Evolutionary conservation across 2,113 vertebrate species (phyloP), one percentile per base, ranked within the genome.

Genomic region (Coptodon bakossiorum): DNA sequence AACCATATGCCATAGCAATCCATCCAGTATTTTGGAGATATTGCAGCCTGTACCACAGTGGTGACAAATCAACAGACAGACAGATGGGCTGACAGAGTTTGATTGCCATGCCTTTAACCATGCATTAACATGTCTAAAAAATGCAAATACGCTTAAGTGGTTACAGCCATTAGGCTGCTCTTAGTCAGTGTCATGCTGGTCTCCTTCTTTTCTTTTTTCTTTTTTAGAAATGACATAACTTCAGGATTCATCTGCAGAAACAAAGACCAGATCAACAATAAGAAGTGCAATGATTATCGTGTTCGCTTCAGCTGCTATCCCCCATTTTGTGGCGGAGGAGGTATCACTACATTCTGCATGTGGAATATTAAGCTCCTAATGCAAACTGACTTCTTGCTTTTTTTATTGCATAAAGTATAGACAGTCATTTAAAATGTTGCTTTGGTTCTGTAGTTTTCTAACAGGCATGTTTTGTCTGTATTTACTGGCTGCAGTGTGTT

Each of bases 221-320:
- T 78, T 85, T 86, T 54, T 82, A 93, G 93, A 27, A 48, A 5
- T 17, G 78, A 90, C 80, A 17, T 63, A 86, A 43, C 16, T 3
- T 3, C 2, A 11, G 92, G 93, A 66, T 92, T 95, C 24, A 2
- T 89, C 73, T 95, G 93, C 68, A 90, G 22, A 53, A 94, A 91
- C 5, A 0, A 0, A 1, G 71, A 93, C 84, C 92, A 93, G 73
- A 78, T 52, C 73, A 78, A n/a, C 9, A 31, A 27, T 0, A 57
- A 31, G 3, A 13, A 4, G 10, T 95, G 94, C 27, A 24, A 36
- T 1, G 91, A 95, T 52, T 95, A 95, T 31, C 81, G 81, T 52
- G 89, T 95, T 57, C 85, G 92, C 22, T 94, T 94, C 83, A 82
- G 82, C 84, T 95, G 93, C 88, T 27, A 66, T 6, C 68, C 85